phyloP scores from a whole-genome alignment of 2,113 vertebrate genomes.

The Melanerpes formicivorus region DNA sequence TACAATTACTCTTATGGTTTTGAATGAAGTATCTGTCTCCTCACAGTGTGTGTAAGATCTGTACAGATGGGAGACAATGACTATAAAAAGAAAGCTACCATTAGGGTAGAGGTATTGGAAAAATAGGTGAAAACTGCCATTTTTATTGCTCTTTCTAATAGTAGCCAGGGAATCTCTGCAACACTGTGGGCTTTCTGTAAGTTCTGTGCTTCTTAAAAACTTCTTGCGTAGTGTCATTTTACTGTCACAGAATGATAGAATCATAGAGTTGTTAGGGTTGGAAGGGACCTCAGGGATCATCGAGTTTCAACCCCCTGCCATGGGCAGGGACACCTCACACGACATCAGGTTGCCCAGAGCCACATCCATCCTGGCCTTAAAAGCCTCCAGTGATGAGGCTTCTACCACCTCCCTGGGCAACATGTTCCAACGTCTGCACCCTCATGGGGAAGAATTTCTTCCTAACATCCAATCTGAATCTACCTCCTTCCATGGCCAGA shows the following conservation, averaged over 20 bases:
- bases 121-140: neutral
- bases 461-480: too few relatives aligned
- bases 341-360: too few relatives aligned
- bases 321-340: too few relatives aligned
- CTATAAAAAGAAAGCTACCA: neutral
- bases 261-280: too few relatives aligned
- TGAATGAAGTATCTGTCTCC: neutral
- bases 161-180: neutral
- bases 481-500: neutral
- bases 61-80: neutral
- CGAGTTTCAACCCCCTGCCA: too few relatives aligned
- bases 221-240: neutral
- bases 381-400: too few relatives aligned
- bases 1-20: slow-evolving; percentile 13
- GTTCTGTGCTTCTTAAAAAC: neutral
- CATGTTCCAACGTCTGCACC: too few relatives aligned
- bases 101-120: neutral
- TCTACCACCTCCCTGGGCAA: too few relatives aligned
- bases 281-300: too few relatives aligned
- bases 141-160: neutral
- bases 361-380: too few relatives aligned
- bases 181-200: neutral
- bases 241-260: neutral
- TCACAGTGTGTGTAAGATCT: neutral
- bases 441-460: too few relatives aligned